Percentiles rank a stretch among this genome's conserved stretches.
These are phyloP conservation scores for Dolichotis patagonum DNA, from an alignment of 2,113 vertebrate genomes.

Conservation along the genomic window DNA sequence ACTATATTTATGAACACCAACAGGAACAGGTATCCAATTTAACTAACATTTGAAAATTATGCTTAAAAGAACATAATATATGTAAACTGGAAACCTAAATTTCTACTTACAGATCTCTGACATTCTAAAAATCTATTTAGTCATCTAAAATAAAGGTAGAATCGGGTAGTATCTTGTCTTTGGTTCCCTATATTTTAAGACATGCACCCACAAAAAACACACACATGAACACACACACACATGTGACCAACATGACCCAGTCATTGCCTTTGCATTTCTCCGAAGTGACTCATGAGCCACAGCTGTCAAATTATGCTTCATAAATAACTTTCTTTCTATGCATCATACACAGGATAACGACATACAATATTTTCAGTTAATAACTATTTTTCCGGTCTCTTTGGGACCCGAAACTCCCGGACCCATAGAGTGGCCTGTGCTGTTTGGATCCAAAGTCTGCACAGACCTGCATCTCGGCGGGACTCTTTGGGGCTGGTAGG, in stretches of 20 bases:
- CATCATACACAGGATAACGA: background rate
- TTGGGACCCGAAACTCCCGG: too few species aligned
- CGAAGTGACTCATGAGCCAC: conserved; percentile 13
- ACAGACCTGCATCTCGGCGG: too few species aligned
- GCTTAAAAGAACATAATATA: background rate
- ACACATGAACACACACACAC: background rate
- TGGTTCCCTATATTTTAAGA: background rate
- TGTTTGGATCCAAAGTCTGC: too few species aligned
- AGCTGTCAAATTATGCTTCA: conserved; percentile 29
- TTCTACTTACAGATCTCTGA: conserved; percentile 5
- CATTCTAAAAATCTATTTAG: background rate
- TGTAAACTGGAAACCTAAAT: background rate
- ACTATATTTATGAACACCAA: background rate
- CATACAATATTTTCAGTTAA: background rate
- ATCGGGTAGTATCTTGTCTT: background rate
- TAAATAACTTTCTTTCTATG: background rate
- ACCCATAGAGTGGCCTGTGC: too few species aligned
- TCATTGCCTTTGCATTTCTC: background rate
- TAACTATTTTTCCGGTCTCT: too few species aligned
- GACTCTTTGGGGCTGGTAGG: too few species aligned
- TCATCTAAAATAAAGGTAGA: background rate
- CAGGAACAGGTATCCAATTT: background rate
- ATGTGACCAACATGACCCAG: background rate
- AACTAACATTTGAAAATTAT: background rate
- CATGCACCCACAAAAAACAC: background rate